Evolutionary conservation across 2,113 vertebrate species (phyloP), one percentile per base, ranked within the genome.

Genomic region (Phaetusa simplex): DNA sequence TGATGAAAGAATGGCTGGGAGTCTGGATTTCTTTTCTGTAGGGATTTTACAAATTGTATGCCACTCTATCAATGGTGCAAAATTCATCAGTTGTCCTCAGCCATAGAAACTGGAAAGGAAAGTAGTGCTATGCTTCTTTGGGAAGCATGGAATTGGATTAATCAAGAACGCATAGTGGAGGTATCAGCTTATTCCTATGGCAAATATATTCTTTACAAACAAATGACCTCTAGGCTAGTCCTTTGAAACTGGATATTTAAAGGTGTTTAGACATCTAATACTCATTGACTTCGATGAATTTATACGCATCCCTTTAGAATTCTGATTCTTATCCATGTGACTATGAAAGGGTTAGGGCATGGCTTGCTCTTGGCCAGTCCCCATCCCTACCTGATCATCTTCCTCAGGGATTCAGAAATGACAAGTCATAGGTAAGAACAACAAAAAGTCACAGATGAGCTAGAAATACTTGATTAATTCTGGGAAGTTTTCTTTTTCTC

Each of bases 21-120:
- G 8, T 29, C 43, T 73, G 38, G 32, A 73, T 73, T 85, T 92
- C 61, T 64, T 58, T 38, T 67, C 3, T 15, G 11, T 0, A 65
- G 12, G 12, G 89, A 40, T 49, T 52, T 49, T 64, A 36, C 36
- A 47, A 6, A 45, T 19, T 61, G 3, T 61, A 34, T 61, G 49
- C 23, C 1, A 1, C 18, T 14, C 30, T 85, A 32, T 53, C 2
- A 3, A 27, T 1, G 1, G 15, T 34, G 30, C 18, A 19, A 85
- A 49, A 82, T 65, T 78, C 11, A 8, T 82, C 26, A 59, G 34
- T 56, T 67, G 26, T 69, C 24, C 61, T 89, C 78, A 91, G n/a
- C 21, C 27, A 29, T 2, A 65, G 66, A 80, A 27, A 50, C 26
- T 69, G 45, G 66, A 70, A 83, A 81, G 18, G 8, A 81, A 38